phyloP scores from a whole-genome alignment of 2,888 invertebrate genomes.

The Dolichomitus sp. region DNA sequence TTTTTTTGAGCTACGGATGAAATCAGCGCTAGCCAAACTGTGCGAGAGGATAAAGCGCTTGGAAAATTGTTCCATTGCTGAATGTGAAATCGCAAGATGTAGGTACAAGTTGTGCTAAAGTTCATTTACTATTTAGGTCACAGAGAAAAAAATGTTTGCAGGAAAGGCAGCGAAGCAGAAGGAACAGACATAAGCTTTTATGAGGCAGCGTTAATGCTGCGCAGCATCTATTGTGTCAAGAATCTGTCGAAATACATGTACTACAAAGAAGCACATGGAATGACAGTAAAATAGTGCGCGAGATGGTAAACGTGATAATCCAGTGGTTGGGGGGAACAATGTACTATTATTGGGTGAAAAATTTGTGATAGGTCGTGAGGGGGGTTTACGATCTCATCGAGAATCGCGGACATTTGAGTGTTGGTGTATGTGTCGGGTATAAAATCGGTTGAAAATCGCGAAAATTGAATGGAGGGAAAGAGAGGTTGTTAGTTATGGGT shows the following conservation, averaged over 20 bases:
- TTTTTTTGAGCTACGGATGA: background rate
- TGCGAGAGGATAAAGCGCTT: background rate
- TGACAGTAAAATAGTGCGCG: background rate
- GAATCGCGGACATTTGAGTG: conserved; percentile 28
- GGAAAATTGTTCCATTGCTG: background rate
- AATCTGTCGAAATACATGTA: background rate
- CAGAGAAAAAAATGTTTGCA: background rate
- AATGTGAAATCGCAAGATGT: background rate
- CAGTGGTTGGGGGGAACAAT: conserved; percentile 24
- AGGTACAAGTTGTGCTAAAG: background rate
- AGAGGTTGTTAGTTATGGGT: conserved; percentile 27
- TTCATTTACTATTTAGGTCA: conserved; percentile 35
- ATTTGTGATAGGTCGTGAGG: conserved; percentile 44
- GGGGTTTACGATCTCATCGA: background rate
- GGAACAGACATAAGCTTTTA: background rate
- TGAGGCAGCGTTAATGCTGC: background rate
- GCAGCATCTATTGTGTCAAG: background rate
- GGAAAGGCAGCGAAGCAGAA: conserved; percentile 1
- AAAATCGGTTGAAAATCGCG: background rate
- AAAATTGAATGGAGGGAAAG: background rate
- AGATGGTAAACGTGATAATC: conserved; percentile 30
- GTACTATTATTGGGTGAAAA: conserved; percentile 43
- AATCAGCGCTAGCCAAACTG: background rate
- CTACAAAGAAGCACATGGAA: background rate
- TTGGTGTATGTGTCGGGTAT: background rate